Base-by-base conservation (phyloP, 2,113 vertebrate species). In the Callocephalon fimbriatum region DNA sequence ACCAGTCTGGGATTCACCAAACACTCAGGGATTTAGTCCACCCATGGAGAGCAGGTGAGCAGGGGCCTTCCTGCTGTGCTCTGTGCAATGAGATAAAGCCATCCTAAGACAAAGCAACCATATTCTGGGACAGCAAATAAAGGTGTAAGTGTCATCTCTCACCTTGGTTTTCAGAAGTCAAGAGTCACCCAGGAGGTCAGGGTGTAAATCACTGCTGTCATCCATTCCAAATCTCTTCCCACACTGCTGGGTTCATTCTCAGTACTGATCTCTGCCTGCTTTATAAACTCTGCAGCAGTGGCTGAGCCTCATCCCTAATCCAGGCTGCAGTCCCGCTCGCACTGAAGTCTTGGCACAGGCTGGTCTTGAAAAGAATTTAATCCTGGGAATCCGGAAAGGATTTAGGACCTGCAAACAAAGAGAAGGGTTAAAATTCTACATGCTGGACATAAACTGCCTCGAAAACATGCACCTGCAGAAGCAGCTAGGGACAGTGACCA, bases 361-460 rank as follows among this genome's bases (percentile, higher is more conserved):
- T 93, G 22, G 17, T 35, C 73, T 81, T 82, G 94, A 82, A 85
- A 53, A 88, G 66, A 88, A 79, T 72, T 78, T 94, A 93, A 97
- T 93, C 90, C 70, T 1, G 1, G 38, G 81, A 75, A 79, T 86
- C 74, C 90, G 66, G 53, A 82, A 93, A 76, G 78, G 86, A 93
- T 95, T 90, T 95, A 53, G 67, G 59, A 56, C n/a, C 50, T 92
- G 59, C 63, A 88, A 95, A 88, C 15, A 86, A 29, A 81, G 45
- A 83, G 48, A 82, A 73, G 59, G 45, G 44, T 90, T 83, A 83
- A 95, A 97, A 93, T 53, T 31, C 67, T 79, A n/a, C 15, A 8
- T 1, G 0, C 37, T 53, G 45, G 59, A 62, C 68, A 80, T 58
- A 78, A 45, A 0, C 20, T 51, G 21, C 14, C 18, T 56, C 15